Evolutionary conservation across 2,888 invertebrate genomes (phyloP).

Genomic region (Actias luna): DNA sequence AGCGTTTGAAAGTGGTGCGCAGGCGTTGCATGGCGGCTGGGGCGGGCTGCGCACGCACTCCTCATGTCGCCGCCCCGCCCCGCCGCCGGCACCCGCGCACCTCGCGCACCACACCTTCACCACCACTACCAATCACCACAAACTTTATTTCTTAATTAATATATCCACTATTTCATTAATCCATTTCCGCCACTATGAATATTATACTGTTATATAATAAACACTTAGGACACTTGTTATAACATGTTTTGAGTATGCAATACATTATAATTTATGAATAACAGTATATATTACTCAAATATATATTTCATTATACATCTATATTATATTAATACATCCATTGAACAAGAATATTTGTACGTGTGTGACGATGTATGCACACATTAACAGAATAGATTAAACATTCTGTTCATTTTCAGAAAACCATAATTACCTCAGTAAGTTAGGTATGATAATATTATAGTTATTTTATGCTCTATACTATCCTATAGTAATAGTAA

Average conservation of each 20-base stretch:
- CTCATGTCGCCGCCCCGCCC: slow-evolving; percentile 74
- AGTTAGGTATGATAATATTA: no score
- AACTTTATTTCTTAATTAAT: not conserved
- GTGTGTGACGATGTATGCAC: no score
- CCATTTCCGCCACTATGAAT: slow-evolving; percentile 16
- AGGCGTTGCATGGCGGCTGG: slow-evolving; percentile 87
- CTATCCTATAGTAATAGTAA: no score
- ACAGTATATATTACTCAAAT: no score
- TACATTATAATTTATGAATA: no score
- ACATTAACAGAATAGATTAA: no score
- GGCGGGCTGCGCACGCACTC: slow-evolving; percentile 70
- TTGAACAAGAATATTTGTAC: no score
- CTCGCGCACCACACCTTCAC: slow-evolving; percentile 42
- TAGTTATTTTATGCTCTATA: no score
- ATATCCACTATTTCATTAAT: not conserved
- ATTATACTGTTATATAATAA: not conserved
- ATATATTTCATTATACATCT: no score
- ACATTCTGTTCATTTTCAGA: no score
- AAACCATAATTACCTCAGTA: no score
- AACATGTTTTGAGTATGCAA: not conserved
- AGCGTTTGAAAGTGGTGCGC: slow-evolving; percentile 93
- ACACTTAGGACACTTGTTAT: not conserved
- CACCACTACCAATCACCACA: slow-evolving; percentile 34
- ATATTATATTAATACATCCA: no score
- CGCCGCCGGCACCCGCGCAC: slow-evolving; percentile 61